Conservation (phyloP, 2,888 invertebrate genomes). For the Yponomeuta evonymella region DNA sequence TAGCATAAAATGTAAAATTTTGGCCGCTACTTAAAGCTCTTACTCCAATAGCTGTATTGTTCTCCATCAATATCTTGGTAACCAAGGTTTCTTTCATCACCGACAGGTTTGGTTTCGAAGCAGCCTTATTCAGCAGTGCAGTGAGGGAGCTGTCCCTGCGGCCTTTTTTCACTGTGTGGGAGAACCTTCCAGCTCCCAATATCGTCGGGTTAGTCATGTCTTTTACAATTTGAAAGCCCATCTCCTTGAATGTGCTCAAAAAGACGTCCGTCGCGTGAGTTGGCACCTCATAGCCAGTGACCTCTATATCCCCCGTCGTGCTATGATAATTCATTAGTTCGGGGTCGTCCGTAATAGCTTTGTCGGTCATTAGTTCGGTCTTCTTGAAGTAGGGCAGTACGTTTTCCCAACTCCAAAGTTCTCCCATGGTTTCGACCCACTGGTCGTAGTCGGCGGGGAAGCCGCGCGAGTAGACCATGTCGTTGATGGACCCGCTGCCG, state of each 20-base stretch:
- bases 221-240: constrained; percentile 45
- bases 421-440: constrained; percentile 45
- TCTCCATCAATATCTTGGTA: constrained; percentile 43
- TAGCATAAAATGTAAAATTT: constrained; percentile 35
- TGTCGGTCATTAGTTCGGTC: constrained; percentile 53
- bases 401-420: constrained; percentile 48
- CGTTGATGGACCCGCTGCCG: constrained; percentile 56
- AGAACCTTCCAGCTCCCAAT: constrained; percentile 55
- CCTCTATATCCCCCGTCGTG: constrained; percentile 49
- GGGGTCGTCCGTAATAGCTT: constrained; percentile 40
- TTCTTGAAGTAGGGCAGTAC: constrained; percentile 55
- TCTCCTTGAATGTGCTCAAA: constrained; percentile 46
- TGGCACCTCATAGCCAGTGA: constrained; percentile 37
- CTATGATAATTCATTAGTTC: constrained; percentile 47
- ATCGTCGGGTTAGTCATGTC: constrained; percentile 56
- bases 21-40: constrained; percentile 30
- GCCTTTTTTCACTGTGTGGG: constrained; percentile 51
- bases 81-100: constrained; percentile 45
- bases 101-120: constrained; percentile 34
- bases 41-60: constrained; percentile 42
- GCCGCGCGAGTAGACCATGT: constrained; percentile 61
- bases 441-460: constrained; percentile 54
- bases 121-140: constrained; percentile 42
- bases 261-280: constrained; percentile 34
- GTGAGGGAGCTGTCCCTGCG: constrained; percentile 48